These are phyloP conservation scores for Heptranchias perlo DNA, from an alignment of 2,113 vertebrate species.

Conservation along the genomic window DNA sequence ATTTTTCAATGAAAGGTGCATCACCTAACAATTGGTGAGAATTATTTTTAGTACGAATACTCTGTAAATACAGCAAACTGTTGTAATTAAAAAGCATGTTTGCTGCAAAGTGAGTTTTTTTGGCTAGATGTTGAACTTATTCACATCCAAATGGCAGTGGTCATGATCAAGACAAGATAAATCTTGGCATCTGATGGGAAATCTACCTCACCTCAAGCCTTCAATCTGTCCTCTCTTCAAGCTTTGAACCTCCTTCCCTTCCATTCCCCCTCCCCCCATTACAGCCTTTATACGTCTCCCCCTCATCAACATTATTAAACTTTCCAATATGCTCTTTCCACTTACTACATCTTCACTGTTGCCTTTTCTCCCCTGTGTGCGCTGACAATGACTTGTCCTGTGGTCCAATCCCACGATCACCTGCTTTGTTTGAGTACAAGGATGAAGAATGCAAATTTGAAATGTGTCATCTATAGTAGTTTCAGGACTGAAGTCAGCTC, in stretches of 20 bases:
- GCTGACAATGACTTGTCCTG: neutral
- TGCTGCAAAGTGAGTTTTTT: conserved; percentile 17
- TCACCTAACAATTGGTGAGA: conserved; percentile 24
- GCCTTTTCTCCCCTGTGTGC: neutral
- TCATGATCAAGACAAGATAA: neutral
- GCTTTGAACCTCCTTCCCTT: neutral
- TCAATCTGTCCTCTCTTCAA: neutral
- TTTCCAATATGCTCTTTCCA: neutral
- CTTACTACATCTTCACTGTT: neutral
- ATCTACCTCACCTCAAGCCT: neutral
- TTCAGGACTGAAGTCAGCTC: too few species aligned
- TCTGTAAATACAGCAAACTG: conserved; percentile 32
- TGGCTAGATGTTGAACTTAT: neutral
- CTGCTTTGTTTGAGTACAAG: too few species aligned
- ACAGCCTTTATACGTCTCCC: neutral
- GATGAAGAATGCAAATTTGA: too few species aligned
- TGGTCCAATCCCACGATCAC: neutral
- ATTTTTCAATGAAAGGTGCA: conserved; percentile 35
- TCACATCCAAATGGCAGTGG: neutral
- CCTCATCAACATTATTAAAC: neutral
- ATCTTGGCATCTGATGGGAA: neutral
- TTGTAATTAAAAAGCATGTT: conserved; percentile 21
- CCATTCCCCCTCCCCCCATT: too few species aligned
- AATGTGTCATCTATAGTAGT: too few species aligned
- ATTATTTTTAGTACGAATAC: conserved; percentile 36